A percentile compares a stretch with the other conserved stretches of the same genome.
Evolutionary conservation across 1,140 invertebrate species (phyloP).

Genomic region (Carposina sasakii): DNA sequence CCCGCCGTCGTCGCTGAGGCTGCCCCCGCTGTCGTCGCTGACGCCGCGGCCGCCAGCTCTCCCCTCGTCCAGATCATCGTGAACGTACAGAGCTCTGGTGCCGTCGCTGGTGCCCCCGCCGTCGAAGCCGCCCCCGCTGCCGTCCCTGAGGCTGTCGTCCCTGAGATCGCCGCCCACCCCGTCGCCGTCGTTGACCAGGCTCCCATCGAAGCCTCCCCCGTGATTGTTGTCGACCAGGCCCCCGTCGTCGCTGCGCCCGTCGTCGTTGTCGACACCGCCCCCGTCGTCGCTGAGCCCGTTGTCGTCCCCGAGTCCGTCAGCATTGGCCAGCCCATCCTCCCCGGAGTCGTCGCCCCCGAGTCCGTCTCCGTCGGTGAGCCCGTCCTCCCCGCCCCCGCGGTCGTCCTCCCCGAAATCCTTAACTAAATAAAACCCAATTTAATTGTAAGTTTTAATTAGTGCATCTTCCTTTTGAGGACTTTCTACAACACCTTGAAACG

Average conservation of each 20-base stretch:
- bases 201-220: not conserved
- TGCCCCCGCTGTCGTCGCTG: conserved; percentile 14
- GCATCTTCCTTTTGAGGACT: too few relatives aligned
- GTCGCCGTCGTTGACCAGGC: not conserved
- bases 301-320: not conserved
- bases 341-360: not conserved
- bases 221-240: not conserved
- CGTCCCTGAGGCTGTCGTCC: not conserved
- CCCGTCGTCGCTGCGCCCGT: conserved; percentile 2
- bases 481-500: conserved; percentile 5
- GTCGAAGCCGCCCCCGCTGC: not conserved
- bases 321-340: conserved; percentile 1
- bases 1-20: conserved; percentile 6
- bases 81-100: conserved; percentile 33
- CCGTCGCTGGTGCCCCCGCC: conserved; percentile 15
- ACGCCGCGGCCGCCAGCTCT: conserved; percentile 13
- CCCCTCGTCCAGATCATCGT: conserved; percentile 51
- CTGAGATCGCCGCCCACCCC: not conserved
- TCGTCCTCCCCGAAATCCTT: conserved; percentile 23
- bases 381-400: conserved; percentile 1
- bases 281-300: conserved; percentile 6
- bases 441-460: too few relatives aligned
- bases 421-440: conserved; percentile 28
- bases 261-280: not conserved
- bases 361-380: not conserved